Evolutionary conservation across 2,797 vertebrate genomes (phyloP), one percentile per base, ranked within the genome.

Genomic region (Falco berigora): DNA sequence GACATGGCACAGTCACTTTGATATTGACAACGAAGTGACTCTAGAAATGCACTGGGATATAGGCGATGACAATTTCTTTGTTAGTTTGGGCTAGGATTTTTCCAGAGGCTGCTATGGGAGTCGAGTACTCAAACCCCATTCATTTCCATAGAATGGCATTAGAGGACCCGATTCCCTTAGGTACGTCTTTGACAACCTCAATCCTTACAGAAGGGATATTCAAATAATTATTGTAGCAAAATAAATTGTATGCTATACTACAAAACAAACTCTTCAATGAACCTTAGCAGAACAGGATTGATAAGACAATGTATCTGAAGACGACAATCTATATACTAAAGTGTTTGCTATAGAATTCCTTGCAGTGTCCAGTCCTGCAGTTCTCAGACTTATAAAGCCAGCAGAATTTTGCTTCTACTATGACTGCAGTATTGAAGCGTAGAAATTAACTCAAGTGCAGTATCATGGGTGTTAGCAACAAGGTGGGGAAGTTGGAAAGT

Each of bases 401-500:
- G 34, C 34, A 85, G 79, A 79, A 11, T 78, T 93, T 89, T 88
- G 84, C 58, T 95, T 91, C 53, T 47, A 82, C n/a, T 82, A 92
- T 63, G 87, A 96, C 83, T 92, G 73, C 79, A 96, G 82, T 53
- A 81, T 4, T 89, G 81, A 90, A 94, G 84, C n/a, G 5, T 20
- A 94, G 72, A 93, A 95, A 95, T 84, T 79, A 96, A 92, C 86
- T 88, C 62, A 93, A 46, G 9, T 93, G 91, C 67, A 93, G 64
- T 90, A 95, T 22, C 63, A 77, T 90, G 96, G 88, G 88, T 0
- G 6, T 86, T 97, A 97, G 97, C 79, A 97, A 94, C 86, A 97
- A 82, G 97, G 96, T 86, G 95, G 93, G 96, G 86, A 97, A 97
- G 96, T 94, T 80, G 90, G 96, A 98, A 97, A 97, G 91, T 95